Evolutionary conservation across 2,888 invertebrate genomes (phyloP).

Genomic region (Rhimphoctona megacephalus): DNA sequence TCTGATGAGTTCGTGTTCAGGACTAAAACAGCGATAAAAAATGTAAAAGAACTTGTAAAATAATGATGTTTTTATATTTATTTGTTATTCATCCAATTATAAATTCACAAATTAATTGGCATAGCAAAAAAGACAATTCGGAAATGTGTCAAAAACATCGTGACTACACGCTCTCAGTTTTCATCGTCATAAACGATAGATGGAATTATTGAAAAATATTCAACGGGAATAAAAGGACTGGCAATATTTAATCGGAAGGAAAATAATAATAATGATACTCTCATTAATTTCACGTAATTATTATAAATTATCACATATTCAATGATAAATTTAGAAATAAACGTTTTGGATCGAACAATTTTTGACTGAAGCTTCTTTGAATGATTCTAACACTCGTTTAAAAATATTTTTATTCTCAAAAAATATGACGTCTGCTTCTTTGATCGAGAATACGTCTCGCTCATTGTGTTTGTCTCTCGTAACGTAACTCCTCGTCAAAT

Average conservation of each 20-base stretch:
- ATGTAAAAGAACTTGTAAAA: too few relatives aligned
- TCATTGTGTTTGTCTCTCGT: not conserved
- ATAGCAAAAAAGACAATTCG: not conserved
- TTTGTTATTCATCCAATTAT: too few relatives aligned
- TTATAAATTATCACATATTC: too few relatives aligned
- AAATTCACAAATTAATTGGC: not conserved
- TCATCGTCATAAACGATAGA: not conserved
- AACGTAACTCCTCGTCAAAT: slow-evolving; percentile 1
- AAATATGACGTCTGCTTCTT: not conserved
- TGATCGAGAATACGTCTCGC: too few relatives aligned
- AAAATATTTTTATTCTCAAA: not conserved
- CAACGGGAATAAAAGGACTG: not conserved
- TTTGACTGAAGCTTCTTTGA: not conserved
- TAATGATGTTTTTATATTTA: too few relatives aligned
- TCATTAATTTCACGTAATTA: too few relatives aligned
- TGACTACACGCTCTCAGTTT: not conserved
- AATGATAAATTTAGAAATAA: too few relatives aligned
- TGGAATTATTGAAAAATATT: not conserved
- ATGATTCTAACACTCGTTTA: not conserved
- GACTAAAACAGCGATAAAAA: too few relatives aligned
- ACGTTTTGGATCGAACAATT: not conserved
- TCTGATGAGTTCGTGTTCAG: too few relatives aligned
- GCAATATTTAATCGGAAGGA: not conserved
- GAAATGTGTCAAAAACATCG: not conserved
- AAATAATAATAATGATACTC: too few relatives aligned